Evolutionary conservation across 2,113 vertebrate species (phyloP).

Genomic region (Lepisosteus oculatus): DNA sequence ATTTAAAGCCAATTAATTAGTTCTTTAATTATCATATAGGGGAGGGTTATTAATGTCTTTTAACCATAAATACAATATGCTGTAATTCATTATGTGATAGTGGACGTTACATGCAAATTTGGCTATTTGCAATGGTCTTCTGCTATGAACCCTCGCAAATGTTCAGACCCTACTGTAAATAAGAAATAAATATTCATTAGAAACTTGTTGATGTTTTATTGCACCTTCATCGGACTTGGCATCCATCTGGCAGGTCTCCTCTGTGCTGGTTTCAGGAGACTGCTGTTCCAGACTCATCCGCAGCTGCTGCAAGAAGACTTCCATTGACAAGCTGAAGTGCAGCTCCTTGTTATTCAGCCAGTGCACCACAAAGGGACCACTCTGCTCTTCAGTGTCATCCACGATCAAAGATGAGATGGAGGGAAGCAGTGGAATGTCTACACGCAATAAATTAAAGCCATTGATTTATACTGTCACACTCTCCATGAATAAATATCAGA

Average conservation of each 20-base stretch:
- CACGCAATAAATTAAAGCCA: slow-evolving; percentile 10
- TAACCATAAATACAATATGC: no score
- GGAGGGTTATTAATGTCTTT: no score
- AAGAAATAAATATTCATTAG: no score
- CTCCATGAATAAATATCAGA: no score
- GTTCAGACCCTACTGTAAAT: no score
- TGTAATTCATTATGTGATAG: no score
- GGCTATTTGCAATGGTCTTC: no score
- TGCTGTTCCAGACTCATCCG: slow-evolving; percentile 78
- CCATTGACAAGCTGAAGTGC: slow-evolving; percentile 91
- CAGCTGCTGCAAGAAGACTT: slow-evolving; percentile 91
- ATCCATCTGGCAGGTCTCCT: slow-evolving; percentile 60
- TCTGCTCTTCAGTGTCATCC: slow-evolving; percentile 81
- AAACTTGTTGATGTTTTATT: background rate
- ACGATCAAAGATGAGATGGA: slow-evolving; percentile 89
- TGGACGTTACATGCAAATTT: no score
- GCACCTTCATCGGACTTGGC: slow-evolving; percentile 76
- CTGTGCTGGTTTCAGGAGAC: slow-evolving; percentile 60
- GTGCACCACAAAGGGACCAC: slow-evolving; percentile 89
- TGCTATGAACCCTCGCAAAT: no score
- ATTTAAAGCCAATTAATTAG: no score
- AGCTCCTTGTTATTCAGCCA: slow-evolving; percentile 98
- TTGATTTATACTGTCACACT: no score
- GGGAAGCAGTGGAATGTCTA: slow-evolving; percentile 94
- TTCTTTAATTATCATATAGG: no score